Conservation (phyloP, 1,140 invertebrate species). For the Steinernema feltiae region DNA sequence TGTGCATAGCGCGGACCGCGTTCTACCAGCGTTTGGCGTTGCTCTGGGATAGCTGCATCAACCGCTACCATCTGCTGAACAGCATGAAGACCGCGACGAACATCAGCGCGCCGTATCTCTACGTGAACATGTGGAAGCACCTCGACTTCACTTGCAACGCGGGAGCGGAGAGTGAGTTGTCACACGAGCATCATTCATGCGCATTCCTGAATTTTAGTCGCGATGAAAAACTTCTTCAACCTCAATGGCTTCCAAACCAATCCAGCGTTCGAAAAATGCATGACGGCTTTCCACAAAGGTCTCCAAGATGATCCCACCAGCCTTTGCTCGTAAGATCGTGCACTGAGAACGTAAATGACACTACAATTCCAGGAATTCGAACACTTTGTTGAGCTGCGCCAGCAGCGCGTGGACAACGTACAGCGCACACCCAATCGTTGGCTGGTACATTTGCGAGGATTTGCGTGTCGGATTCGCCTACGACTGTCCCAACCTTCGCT, state of each 20-base stretch:
- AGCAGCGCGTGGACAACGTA: neutral
- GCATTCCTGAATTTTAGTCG: neutral
- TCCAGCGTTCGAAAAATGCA: slow-evolving; percentile 12
- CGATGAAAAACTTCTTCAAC: neutral
- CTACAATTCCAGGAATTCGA: neutral
- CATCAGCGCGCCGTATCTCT: neutral
- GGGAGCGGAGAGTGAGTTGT: slow-evolving; percentile 15
- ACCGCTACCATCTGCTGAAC: neutral
- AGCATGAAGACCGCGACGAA: neutral
- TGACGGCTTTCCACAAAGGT: slow-evolving; percentile 17
- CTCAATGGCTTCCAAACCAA: neutral
- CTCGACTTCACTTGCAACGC: slow-evolving; percentile 29
- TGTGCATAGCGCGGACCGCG: neutral
- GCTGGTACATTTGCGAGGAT: slow-evolving; percentile 26
- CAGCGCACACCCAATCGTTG: neutral
- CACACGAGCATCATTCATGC: neutral
- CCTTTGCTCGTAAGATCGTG: slow-evolving; percentile 19
- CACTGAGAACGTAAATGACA: neutral
- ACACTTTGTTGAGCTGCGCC: slow-evolving; percentile 3
- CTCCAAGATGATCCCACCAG: slow-evolving; percentile 19
- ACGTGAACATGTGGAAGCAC: slow-evolving; percentile 25
- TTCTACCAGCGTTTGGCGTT: neutral
- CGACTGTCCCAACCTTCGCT: slow-evolving; percentile 23
- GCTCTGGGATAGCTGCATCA: neutral
- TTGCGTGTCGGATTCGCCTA: slow-evolving; percentile 28